Percentiles rank a stretch among this genome's conserved stretches.
Evolutionary conservation across 2,797 vertebrate species (phyloP).

Genomic region (Loriculus beryllinus): DNA sequence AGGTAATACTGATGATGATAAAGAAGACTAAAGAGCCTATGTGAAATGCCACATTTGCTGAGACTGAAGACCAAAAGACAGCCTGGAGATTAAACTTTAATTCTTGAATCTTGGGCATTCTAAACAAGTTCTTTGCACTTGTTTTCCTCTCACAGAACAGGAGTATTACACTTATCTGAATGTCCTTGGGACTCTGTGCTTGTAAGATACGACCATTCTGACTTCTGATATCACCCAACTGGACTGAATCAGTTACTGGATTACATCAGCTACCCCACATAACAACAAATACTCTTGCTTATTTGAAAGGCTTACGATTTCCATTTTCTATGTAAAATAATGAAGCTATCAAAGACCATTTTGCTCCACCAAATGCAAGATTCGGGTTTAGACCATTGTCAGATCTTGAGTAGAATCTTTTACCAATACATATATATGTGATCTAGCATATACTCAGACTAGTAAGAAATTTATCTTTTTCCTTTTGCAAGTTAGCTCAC

Average conservation of each 20-base stretch:
- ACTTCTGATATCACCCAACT: not conserved
- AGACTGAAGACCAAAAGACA: not conserved
- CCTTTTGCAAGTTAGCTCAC: conserved; percentile 54
- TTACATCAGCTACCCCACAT: not conserved
- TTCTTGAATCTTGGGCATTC: not conserved
- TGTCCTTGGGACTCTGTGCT: not conserved
- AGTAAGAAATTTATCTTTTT: not conserved
- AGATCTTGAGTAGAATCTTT: not conserved
- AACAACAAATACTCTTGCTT: not conserved
- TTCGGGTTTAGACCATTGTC: not conserved
- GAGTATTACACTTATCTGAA: not conserved
- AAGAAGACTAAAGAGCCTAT: not conserved
- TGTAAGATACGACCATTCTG: not conserved
- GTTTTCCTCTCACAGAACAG: not conserved
- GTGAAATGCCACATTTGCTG: not conserved
- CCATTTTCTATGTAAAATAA: not conserved
- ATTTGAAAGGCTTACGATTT: not conserved
- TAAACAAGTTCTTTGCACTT: not conserved
- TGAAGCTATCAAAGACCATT: not conserved
- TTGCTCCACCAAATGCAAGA: not conserved
- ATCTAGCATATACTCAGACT: not conserved
- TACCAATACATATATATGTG: not conserved
- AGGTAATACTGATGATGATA: not conserved
- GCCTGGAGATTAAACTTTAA: not conserved
- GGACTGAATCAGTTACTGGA: not conserved